phyloP scores from a whole-genome alignment of 2,888 invertebrate genomes.

The Phortica okadai region DNA sequence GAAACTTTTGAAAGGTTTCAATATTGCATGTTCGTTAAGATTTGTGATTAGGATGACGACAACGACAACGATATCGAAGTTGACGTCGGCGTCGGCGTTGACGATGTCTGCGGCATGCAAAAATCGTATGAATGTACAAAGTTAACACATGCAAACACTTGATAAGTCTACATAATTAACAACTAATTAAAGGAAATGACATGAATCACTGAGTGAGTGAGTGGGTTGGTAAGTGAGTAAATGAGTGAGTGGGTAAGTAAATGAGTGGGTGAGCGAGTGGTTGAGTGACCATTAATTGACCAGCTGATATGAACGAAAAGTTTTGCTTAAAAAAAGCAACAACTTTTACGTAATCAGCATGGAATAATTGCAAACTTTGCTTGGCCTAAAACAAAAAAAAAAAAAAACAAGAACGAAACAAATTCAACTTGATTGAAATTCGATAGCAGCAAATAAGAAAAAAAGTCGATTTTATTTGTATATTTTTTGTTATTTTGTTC shows the following conservation, averaged over 20 bases:
- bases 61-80: slow-evolving; percentile 32
- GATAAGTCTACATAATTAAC: slow-evolving; percentile 60
- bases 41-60: slow-evolving; percentile 34
- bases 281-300: too few species aligned
- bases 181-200: slow-evolving; percentile 56
- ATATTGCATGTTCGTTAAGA: slow-evolving; percentile 57
- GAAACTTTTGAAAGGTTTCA: slow-evolving; percentile 57
- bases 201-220: neutral
- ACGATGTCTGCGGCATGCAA: slow-evolving; percentile 23
- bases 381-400: too few species aligned
- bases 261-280: neutral
- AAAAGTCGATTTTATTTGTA: too few species aligned
- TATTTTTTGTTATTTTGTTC: too few species aligned
- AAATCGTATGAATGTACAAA: slow-evolving; percentile 26
- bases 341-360: too few species aligned
- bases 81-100: slow-evolving; percentile 16
- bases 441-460: too few species aligned
- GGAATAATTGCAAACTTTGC: too few species aligned
- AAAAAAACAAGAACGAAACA: too few species aligned
- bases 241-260: neutral
- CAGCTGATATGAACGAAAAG: too few species aligned
- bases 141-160: slow-evolving; percentile 58
- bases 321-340: too few species aligned
- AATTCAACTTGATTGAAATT: too few species aligned
- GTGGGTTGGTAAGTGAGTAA: neutral